phyloP scores from a whole-genome alignment of 2,888 invertebrate species.

The Bruchidius siliquastri region DNA sequence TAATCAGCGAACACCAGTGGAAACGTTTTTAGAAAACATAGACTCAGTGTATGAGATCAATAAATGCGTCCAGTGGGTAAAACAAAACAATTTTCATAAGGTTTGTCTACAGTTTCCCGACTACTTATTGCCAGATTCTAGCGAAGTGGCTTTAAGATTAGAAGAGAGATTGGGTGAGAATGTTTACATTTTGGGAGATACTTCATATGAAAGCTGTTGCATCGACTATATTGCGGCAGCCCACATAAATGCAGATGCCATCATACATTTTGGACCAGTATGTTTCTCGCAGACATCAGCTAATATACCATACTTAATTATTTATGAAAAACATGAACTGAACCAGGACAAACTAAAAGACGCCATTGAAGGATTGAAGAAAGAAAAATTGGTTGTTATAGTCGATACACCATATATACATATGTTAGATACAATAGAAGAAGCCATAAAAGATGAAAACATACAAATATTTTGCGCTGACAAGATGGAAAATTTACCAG shows the following conservation, averaged over 20 bases:
- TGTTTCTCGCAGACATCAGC: conserved; percentile 72
- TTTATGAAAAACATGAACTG: conserved; percentile 62
- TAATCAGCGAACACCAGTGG: conserved; percentile 23
- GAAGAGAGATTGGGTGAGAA: conserved; percentile 53
- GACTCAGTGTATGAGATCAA: conserved; percentile 55
- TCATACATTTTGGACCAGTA: conserved; percentile 88
- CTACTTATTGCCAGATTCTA: conserved; percentile 61
- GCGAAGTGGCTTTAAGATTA: conserved; percentile 57
- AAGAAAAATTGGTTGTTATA: conserved; percentile 45
- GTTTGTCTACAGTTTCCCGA: conserved; percentile 45
- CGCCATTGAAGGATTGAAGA: conserved; percentile 29
- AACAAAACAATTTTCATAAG: conserved; percentile 58
- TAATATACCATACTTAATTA: conserved; percentile 70
- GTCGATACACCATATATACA: conserved; percentile 66
- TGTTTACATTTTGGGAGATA: conserved; percentile 82
- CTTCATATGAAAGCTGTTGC: conserved; percentile 90
- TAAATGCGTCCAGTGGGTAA: conserved; percentile 67
- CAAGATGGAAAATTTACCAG: conserved; percentile 23
- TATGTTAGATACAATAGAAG: conserved; percentile 48
- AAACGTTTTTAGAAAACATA: conserved; percentile 40
- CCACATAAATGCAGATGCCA: conserved; percentile 78
- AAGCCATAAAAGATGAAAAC: conserved; percentile 12
- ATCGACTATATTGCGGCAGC: conserved; percentile 85
- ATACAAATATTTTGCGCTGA: conserved; percentile 21
- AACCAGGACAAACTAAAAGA: conserved; percentile 46